These are phyloP conservation scores for Watsonalla binaria DNA, from an alignment of 2,888 invertebrate species.

Conservation along the genomic window DNA sequence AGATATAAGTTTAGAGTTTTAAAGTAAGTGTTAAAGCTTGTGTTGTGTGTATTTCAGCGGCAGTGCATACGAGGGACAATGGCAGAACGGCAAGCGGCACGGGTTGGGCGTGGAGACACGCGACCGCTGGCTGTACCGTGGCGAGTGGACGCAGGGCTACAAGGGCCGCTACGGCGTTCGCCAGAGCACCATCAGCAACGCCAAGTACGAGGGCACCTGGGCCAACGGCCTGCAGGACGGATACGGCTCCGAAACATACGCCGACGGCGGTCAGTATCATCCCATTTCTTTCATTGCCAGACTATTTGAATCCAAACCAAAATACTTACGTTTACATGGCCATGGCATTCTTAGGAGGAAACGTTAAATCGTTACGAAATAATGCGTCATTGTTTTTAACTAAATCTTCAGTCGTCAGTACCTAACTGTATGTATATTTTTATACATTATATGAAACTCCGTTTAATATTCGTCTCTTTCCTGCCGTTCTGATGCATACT, in stretches of 20 bases:
- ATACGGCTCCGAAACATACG: constrained; percentile 99
- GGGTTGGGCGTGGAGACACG: constrained; percentile 98
- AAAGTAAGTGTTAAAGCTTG: not conserved
- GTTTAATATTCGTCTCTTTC: no score
- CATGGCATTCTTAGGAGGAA: constrained; percentile 48
- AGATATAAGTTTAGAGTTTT: no score
- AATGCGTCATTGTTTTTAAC: constrained; percentile 41
- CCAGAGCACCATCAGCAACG: constrained; percentile 95
- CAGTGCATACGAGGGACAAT: constrained; percentile 97
- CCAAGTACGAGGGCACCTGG: constrained; percentile 99
- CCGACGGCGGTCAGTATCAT: constrained; percentile 94
- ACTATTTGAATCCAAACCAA: constrained; percentile 55
- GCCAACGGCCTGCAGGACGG: constrained; percentile 99
- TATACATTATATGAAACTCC: no score
- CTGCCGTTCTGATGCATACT: no score
- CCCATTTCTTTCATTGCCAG: constrained; percentile 50
- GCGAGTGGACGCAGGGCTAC: constrained; percentile 99
- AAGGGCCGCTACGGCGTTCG: constrained; percentile 99
- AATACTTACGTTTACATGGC: constrained; percentile 59
- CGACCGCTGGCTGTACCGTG: constrained; percentile 97
- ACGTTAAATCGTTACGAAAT: constrained; percentile 29
- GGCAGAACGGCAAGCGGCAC: constrained; percentile 99
- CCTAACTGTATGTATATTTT: no score
- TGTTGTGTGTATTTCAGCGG: constrained; percentile 82
- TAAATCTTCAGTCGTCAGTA: constrained; percentile 10